Base-by-base conservation (phyloP, 2,113 vertebrate genomes). In the Laterallus jamaicensis region DNA sequence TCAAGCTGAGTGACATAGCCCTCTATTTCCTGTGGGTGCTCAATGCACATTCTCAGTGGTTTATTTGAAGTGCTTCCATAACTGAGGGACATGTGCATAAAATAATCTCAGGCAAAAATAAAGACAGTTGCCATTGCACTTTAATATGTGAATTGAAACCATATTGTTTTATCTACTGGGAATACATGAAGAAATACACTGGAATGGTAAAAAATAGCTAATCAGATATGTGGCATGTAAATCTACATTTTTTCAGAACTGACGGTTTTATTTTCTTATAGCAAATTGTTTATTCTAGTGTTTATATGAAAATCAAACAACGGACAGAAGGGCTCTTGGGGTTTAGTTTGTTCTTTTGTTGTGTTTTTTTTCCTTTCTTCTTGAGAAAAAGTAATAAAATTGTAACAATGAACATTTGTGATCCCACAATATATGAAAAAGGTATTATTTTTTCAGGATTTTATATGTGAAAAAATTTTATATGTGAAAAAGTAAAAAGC, bases 21-120 rank as follows among this genome's bases (percentile, higher is more conserved):
- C 19, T 85, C 62, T 59, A 15, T 89, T 91, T 82, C 93, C 78
- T 94, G 76, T 92, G 95, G 66, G 70, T 94, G 49, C 89, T 90
- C 75, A 91, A 71, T 78, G 90, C 44, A 83, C n/a, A 81, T 96
- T 95, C 91, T 91, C 82, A 93, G 64, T 44, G 56, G 50, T 58
- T 85, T 95, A 91, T 91, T 81, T 95, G 82, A 95, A 97, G 90
- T 62, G 37, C 63, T 93, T 96, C 92, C 76, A 96, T 93, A 92
- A 93, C 83, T 91, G 69, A 95, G 97, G 63, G 74, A 71, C 88
- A 80, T 63, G 31, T 93, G 75, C 24, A 92, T 78, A 93, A 95
- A 96, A 79, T 75, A 94, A 94, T 78, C 79, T 95, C 55, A 82
- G 21, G 35, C 44, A 92, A 96, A 88, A 90, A 92, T 59, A 91